Evolutionary conservation across 2,113 vertebrate genomes (phyloP).

Genomic region (Cavia porcellus): DNA sequence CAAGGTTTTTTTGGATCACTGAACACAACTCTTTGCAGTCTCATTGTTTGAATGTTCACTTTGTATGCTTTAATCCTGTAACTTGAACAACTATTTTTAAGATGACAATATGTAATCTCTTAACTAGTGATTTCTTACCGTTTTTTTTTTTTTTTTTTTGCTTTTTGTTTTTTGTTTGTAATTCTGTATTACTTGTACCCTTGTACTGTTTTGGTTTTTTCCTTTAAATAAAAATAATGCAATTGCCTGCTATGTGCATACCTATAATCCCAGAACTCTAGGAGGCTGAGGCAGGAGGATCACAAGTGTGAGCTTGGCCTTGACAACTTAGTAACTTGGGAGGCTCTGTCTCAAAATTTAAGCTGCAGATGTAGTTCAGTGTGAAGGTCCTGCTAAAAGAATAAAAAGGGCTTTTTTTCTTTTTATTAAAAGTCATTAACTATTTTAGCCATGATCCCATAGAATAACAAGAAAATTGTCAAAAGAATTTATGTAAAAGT

Average conservation of each 20-base stretch:
- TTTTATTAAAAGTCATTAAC: not conserved
- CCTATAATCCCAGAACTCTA: not conserved
- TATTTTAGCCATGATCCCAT: not conserved
- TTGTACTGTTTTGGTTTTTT: too few species aligned
- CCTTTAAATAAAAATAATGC: too few species aligned
- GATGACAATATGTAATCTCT: too few species aligned
- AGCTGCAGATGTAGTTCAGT: not conserved
- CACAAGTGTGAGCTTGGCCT: not conserved
- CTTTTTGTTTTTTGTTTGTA: too few species aligned
- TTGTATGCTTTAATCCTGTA: too few species aligned
- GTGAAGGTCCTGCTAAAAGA: not conserved
- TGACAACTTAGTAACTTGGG: not conserved
- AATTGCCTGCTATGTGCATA: not conserved
- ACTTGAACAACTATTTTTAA: too few species aligned
- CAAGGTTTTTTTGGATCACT: too few species aligned
- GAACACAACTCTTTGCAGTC: too few species aligned
- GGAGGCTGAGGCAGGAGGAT: not conserved
- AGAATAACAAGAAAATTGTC: not conserved
- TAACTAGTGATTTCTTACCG: too few species aligned
- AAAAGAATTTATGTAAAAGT: not conserved
- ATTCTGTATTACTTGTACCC: too few species aligned
- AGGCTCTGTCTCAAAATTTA: not conserved
- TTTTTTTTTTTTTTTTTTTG: too few species aligned
- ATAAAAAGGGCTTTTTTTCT: not conserved
- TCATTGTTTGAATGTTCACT: too few species aligned